These are phyloP conservation scores for Ennomos fuscantarius DNA, from an alignment of 2,888 invertebrate genomes.

Conservation along the genomic window DNA sequence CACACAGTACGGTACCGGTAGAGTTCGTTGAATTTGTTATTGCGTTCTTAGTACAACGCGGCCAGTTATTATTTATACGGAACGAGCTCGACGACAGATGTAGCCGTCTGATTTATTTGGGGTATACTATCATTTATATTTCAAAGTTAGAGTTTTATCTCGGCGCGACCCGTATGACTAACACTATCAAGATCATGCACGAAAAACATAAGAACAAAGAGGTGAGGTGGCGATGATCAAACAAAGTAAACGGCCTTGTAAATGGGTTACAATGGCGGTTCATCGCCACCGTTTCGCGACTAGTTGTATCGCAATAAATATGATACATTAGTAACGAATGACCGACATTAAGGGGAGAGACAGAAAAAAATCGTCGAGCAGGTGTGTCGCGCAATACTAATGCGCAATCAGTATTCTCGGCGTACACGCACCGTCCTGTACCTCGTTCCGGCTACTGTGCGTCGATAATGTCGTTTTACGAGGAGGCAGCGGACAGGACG, in stretches of 20 bases:
- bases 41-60: slow-evolving; percentile 79
- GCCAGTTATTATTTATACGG: slow-evolving; percentile 76
- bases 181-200: slow-evolving; percentile 48
- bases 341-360: slow-evolving; percentile 83
- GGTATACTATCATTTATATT: slow-evolving; percentile 60
- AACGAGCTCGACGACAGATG: slow-evolving; percentile 73
- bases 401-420: slow-evolving; percentile 82
- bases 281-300: slow-evolving; percentile 65
- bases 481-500: slow-evolving; percentile 83
- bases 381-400: slow-evolving; percentile 83
- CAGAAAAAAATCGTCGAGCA: slow-evolving; percentile 81
- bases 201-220: slow-evolving; percentile 31
- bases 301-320: slow-evolving; percentile 77
- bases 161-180: slow-evolving; percentile 51
- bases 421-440: slow-evolving; percentile 82
- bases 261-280: slow-evolving; percentile 65
- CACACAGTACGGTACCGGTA: slow-evolving; percentile 82
- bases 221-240: slow-evolving; percentile 40
- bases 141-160: slow-evolving; percentile 53
- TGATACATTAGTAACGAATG: slow-evolving; percentile 81
- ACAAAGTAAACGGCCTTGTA: slow-evolving; percentile 71
- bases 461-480: slow-evolving; percentile 85
- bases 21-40: slow-evolving; percentile 85
- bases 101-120: slow-evolving; percentile 70
- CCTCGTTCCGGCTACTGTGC: slow-evolving; percentile 85